Base-by-base conservation (phyloP, 2,113 vertebrate species). In the Colius striatus region DNA sequence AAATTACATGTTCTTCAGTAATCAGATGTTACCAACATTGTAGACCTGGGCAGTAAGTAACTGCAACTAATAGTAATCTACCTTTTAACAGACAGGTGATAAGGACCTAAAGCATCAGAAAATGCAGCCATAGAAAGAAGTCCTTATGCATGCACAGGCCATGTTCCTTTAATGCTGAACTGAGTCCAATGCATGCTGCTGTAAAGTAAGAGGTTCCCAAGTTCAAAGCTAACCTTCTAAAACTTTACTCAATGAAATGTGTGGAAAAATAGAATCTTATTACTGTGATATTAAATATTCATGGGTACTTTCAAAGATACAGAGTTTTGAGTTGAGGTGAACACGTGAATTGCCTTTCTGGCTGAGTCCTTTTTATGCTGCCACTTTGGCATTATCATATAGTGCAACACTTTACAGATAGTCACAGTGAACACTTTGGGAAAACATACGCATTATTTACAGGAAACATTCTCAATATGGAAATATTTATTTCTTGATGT, bases 221-320 rank as follows among this genome's bases (percentile, higher is more conserved):
- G 43, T 79, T 87, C 83, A 89, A 79, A 97, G 54, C 13, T 34
- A 88, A 55, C 38, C 21, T 84, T 80, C 41, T 4, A 23, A 48
- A 94, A 82, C 29, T 34, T 88, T 67, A 21, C 20, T 80, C 32
- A 76, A 78, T 90, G 90, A 87, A 88, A 91, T 55, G 20, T 80
- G 78, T 3, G 11, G 53, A 51, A 79, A 87, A 81, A 66, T 32
- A 73, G 32, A 58, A 78, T 60, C 13, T 53, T 94, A 57, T 61
- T 93, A 78, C 50, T 58, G 32, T 86, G 45, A 27, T 84, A 89
- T 94, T 90, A 94, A 88, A 87, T 84, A 95, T 91, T 96, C 48
- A 96, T 82, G 47, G 36, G 2, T 16, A 79, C 32, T 74, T 91
- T 89, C 71, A 92, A 87, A 95, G 74, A 81, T 32, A 21, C 45